Evolutionary conservation across 2,797 vertebrate species (phyloP), one percentile per base, ranked within the genome.

Genomic region (Trachops cirrhosus): DNA sequence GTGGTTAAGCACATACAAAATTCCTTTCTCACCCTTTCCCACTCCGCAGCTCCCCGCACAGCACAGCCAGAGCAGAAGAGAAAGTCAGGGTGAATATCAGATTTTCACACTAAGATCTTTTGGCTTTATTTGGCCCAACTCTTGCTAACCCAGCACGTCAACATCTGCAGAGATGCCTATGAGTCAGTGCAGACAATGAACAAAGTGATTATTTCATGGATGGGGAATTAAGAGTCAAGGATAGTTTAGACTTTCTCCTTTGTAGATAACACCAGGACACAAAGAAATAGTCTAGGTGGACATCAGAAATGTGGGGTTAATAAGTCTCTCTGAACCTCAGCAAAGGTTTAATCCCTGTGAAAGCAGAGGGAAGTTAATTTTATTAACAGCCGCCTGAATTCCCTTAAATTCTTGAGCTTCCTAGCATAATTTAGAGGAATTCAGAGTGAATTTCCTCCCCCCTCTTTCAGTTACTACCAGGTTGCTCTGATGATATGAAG

Each of bases 301-400:
- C 95, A 96, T 48, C 86, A 89, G 75, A 92, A 92, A 84, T 44
- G 50, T 62, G 39, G 67, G 12, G 16, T 48, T 73, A 82, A 34
- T 93, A 68, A 91, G 46, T 79, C 34, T 80, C 48, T 91, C 95
- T 83, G 57, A 77, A 68, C 32, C 39, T 92, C 11, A 29, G 46
- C 9, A 91, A 88, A 86, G 85, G 59, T 59, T 89, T 95, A 70
- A 89, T 89, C 59, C 71, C 82, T 77, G 11, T 68, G 79, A 94
- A 95, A 92, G 90, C n/a, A 80, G 46, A 92, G 16, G 3, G 29
- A 59, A 89, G 68, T 44, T 96, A 78, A 96, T 95, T 86, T 91
- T 83, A 97, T 95, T 84, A 95, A 80, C 22, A 68, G 29, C 95
- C 85, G 79, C 92, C 39, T 91, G 67, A 96, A 84, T 89, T 92